These are phyloP conservation scores for Drosophila mimica DNA, from an alignment of 2,888 invertebrate species.

Conservation along the genomic window DNA sequence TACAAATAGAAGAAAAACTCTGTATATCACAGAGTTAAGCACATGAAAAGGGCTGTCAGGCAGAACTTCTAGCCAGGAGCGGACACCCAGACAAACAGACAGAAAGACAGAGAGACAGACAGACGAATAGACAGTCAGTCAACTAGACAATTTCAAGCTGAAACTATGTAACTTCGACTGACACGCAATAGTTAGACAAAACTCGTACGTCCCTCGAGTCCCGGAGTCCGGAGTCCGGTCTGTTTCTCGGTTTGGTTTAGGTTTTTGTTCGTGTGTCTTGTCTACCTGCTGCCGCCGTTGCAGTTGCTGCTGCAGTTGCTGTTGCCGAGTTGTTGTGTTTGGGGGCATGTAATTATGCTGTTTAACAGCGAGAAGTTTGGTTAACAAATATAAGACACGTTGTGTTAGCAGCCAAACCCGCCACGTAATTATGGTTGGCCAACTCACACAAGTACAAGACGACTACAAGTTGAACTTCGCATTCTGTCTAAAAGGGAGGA, in stretches of 20 bases:
- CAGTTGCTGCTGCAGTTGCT: constrained; percentile 30
- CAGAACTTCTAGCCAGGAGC: constrained; percentile 30
- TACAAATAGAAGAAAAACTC: not conserved
- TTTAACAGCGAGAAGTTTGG: constrained; percentile 74
- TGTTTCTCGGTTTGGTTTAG: not conserved
- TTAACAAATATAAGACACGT: constrained; percentile 66
- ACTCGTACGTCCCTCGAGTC: constrained; percentile 37
- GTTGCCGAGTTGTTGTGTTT: constrained; percentile 33
- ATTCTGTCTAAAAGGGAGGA: not conserved
- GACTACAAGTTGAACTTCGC: constrained; percentile 13
- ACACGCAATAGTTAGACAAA: constrained; percentile 73
- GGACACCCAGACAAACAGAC: not conserved
- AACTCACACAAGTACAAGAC: constrained; percentile 6
- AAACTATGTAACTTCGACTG: constrained; percentile 54
- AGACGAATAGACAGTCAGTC: constrained; percentile 33
- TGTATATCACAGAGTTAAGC: constrained; percentile 22
- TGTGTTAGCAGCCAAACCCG: constrained; percentile 35
- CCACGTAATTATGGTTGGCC: constrained; percentile 47
- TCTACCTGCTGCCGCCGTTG: constrained; percentile 45
- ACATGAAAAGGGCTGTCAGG: constrained; percentile 49
- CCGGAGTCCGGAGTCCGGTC: not conserved
- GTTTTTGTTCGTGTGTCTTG: constrained; percentile 14
- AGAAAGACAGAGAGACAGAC: not conserved
- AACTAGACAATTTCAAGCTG: constrained; percentile 52
- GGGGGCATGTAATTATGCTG: constrained; percentile 76